Percentiles rank a stretch among this genome's conserved stretches.
Conservation (phyloP, 1,140 invertebrate species). For the Halesus radiatus region DNA sequence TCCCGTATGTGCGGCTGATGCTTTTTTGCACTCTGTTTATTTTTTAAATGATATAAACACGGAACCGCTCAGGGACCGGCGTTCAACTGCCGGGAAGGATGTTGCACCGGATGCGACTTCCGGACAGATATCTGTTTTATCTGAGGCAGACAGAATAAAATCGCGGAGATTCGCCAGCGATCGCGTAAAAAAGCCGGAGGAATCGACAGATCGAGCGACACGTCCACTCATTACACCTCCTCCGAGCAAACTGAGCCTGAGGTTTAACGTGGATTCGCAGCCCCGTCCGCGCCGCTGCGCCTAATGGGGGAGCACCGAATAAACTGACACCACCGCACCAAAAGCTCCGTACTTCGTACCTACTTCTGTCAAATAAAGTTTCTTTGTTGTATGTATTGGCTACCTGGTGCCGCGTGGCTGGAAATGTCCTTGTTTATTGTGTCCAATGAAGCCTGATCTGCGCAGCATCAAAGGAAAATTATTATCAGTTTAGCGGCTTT, state of each 20-base stretch:
- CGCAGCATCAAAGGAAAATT: conserved; percentile 27
- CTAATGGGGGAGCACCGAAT: neutral
- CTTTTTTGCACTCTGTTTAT: conserved; percentile 5
- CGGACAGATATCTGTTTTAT: conserved; percentile 34
- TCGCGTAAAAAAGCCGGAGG: conserved; percentile 28
- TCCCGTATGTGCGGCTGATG: neutral
- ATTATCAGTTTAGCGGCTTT: conserved; percentile 8
- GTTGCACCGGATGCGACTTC: conserved; percentile 30
- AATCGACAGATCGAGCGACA: neutral
- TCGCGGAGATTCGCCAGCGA: conserved; percentile 19
- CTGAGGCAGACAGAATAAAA: conserved; percentile 30
- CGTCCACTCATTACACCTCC: neutral
- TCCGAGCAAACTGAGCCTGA: conserved; percentile 39
- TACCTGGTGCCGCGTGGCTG: neutral
- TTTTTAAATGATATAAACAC: neutral
- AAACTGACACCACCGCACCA: neutral
- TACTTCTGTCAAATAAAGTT: neutral
- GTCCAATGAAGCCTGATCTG: conserved; percentile 19
- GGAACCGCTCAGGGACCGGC: neutral
- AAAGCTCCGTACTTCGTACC: neutral
- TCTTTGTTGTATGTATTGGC: neutral
- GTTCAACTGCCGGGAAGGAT: neutral
- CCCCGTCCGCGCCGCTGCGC: conserved; percentile 11
- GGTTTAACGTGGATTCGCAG: conserved; percentile 21
- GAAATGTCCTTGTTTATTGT: neutral